These are phyloP conservation scores for Speoplatyrhinus poulsoni DNA, from an alignment of 2,113 vertebrate genomes.

Conservation along the genomic window DNA sequence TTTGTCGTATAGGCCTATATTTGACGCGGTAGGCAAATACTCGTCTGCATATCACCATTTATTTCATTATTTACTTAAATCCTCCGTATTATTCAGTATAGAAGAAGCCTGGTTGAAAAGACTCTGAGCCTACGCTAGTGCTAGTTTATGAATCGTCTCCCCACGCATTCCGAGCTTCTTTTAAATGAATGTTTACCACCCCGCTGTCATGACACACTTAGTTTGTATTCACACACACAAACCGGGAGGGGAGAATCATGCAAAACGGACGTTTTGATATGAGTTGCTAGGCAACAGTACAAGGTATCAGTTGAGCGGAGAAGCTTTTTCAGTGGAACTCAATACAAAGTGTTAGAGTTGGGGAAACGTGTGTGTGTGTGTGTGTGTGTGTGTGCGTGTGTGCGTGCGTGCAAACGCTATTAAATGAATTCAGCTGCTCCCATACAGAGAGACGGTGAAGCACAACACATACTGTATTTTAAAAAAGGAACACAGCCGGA, in stretches of 20 bases:
- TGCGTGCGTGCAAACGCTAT: slow-evolving; percentile 26
- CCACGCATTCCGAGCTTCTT: slow-evolving; percentile 20
- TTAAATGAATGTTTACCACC: slow-evolving; percentile 19
- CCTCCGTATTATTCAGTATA: too few species aligned
- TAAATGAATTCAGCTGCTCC: slow-evolving; percentile 50
- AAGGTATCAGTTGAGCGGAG: slow-evolving; percentile 51
- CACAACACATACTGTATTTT: slow-evolving; percentile 12
- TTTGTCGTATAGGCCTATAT: too few species aligned
- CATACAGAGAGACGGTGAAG: slow-evolving; percentile 19
- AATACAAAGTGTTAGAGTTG: slow-evolving; percentile 57
- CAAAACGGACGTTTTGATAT: slow-evolving; percentile 57
- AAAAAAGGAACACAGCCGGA: neutral
- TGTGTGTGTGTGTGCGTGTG: slow-evolving; percentile 9
- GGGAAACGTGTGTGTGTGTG: slow-evolving; percentile 22
- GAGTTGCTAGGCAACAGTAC: slow-evolving; percentile 74
- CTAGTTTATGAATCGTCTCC: slow-evolving; percentile 49
- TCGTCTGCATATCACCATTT: too few species aligned
- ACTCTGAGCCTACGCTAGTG: neutral
- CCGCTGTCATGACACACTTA: slow-evolving; percentile 28
- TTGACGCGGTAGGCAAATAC: too few species aligned
- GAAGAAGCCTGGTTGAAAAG: too few species aligned
- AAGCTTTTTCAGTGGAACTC: slow-evolving; percentile 57
- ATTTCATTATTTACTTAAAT: too few species aligned
- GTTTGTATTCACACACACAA: slow-evolving; percentile 49
- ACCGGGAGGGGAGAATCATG: slow-evolving; percentile 32